Percentiles rank a stretch among this genome's conserved stretches.
Conservation (phyloP, 2,113 vertebrate species). For the Crotalus tigris region DNA sequence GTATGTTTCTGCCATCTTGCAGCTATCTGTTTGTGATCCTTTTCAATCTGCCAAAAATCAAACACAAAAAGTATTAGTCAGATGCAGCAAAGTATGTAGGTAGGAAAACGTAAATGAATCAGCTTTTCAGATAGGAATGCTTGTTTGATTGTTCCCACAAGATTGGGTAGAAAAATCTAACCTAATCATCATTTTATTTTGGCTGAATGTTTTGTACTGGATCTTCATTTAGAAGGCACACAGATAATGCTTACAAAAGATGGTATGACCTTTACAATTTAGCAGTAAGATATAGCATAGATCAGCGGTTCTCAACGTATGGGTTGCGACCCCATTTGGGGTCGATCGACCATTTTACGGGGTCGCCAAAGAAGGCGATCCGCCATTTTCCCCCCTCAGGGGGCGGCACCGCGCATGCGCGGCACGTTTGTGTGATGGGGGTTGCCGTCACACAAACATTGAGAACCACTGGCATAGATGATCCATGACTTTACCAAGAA, state of each 20-base stretch:
- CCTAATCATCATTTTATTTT: not conserved
- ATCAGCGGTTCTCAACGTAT: no score
- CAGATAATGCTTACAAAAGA: not conserved
- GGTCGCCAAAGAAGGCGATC: no score
- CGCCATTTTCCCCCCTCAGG: no score
- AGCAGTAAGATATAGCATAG: not conserved
- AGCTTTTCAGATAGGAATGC: not conserved
- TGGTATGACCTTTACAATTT: not conserved
- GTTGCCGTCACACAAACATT: no score
- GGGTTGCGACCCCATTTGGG: no score
- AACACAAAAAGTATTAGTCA: not conserved
- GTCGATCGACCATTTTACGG: no score
- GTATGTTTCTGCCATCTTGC: slow-evolving; percentile 8
- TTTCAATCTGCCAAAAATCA: slow-evolving; percentile 3
- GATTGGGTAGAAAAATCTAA: not conserved
- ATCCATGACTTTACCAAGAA: not conserved
- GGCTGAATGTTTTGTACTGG: not conserved
- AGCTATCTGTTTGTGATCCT: not conserved
- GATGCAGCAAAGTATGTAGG: not conserved
- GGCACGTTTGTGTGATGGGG: no score
- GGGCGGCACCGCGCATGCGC: no score
- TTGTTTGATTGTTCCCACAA: not conserved
- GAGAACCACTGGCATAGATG: no score
- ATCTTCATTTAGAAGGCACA: not conserved
- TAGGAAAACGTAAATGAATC: not conserved